Evolutionary conservation across 1,140 invertebrate species (phyloP).

Genomic region (Oreohelix idahoensis): DNA sequence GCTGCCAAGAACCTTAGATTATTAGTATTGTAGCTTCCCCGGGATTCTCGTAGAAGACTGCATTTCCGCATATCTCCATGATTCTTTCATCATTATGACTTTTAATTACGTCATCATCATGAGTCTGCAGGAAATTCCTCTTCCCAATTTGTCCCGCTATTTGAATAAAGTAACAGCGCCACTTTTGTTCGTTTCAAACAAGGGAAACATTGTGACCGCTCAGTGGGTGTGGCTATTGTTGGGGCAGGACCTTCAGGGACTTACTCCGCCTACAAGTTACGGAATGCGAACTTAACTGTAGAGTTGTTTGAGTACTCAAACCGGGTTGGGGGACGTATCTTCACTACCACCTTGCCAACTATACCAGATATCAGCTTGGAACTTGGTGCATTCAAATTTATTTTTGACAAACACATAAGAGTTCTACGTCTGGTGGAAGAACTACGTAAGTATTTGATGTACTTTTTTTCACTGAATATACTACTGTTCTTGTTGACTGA

Average conservation of each 20-base stretch:
- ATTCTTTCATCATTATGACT: no score
- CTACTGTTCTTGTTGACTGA: no score
- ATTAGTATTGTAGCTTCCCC: no score
- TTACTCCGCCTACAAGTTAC: conserved; percentile 42
- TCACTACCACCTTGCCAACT: conserved; percentile 24
- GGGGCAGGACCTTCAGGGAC: conserved; percentile 47
- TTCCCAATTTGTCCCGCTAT: no score
- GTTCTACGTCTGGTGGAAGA: neutral
- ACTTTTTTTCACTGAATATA: no score
- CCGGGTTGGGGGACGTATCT: conserved; percentile 44
- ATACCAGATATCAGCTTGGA: conserved; percentile 38
- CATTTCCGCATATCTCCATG: no score
- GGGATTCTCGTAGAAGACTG: no score
- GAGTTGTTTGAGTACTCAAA: conserved; percentile 47
- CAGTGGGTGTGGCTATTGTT: conserved; percentile 46
- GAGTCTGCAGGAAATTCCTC: no score
- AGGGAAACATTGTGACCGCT: neutral
- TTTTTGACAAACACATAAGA: neutral
- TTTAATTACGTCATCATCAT: no score
- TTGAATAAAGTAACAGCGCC: no score
- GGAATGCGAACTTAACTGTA: conserved; percentile 36
- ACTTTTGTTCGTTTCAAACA: no score
- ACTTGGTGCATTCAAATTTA: conserved; percentile 43
- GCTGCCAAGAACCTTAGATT: no score
- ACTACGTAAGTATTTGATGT: neutral